Base-by-base conservation (phyloP, 1,140 invertebrate genomes). In the Drosophila neocordata region DNA sequence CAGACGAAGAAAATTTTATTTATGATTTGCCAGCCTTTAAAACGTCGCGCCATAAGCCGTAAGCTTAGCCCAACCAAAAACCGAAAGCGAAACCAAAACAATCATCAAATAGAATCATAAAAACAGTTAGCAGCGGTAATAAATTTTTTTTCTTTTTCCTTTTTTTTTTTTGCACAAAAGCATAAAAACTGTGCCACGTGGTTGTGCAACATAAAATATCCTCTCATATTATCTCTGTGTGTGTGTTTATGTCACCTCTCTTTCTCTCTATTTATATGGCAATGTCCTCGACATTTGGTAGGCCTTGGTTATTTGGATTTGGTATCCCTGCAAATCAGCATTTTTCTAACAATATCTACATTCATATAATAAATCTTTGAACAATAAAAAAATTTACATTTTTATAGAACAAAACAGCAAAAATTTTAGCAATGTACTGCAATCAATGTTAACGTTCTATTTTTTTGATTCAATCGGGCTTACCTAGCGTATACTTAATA, bases 71-170 rank as follows among this genome's bases (percentile, higher is more conserved):
- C 56, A 58, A 61, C 20, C 31, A 22, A 57, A 37, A 4, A 5
- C 8, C 44, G 44, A 22, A 53, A 66, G 57, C 41, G 48, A 79
- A 85, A 80, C 81, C 81, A 71, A 85, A 85, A 85, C 74, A 85
- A 85, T 85, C 74, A 85, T 85, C 82, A 80, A 85, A 85, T 80
- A 77, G 74, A 85, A 78, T 85, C 82, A 85, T 85, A 85, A 85
- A 85, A 85, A 85, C 82, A 85, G 82, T 85, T 85, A 85, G 81
- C 81, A 60, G 53, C 77, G 77, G 81, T 85, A 68, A 85, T 85
- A 85, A 84, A 85, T 85, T 85, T 48, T 48, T 20, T 31, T 31
- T 1, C 6, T 20, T 20, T 48, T 44, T 9, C 18, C 6, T 41
- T 41, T 41, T 13, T 41, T 15, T 44, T 44, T 44, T 44, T 44